Conservation (phyloP, 2,888 invertebrate genomes). For the Andricus quercusramuli region DNA sequence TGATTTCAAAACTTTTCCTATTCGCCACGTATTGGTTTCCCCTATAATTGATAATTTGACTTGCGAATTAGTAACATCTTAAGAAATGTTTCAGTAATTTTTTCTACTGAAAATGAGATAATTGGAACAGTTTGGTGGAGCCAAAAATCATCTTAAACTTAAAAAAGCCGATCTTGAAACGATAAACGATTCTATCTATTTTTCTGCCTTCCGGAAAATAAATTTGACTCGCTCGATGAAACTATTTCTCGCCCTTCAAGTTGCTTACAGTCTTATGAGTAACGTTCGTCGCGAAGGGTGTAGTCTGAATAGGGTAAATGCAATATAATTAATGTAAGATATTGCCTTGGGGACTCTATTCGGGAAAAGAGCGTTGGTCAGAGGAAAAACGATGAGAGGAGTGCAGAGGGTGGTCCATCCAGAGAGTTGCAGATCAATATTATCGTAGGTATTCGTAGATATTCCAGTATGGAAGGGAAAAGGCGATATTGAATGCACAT, state of each 20-base stretch:
- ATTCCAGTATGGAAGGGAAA: constrained; percentile 55
- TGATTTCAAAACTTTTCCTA: too few species aligned
- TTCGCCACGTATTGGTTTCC: too few species aligned
- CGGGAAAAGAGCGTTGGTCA: constrained; percentile 43
- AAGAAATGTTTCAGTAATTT: too few species aligned
- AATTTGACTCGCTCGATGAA: constrained; percentile 22
- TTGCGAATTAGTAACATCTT: too few species aligned
- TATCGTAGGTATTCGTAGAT: constrained; percentile 62
- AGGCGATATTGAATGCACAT: constrained; percentile 59
- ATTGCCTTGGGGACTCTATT: constrained; percentile 52
- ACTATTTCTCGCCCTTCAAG: constrained; percentile 30
- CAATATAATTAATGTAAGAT: constrained; percentile 65
- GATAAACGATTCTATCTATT: background rate
- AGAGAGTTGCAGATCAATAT: constrained; percentile 63
- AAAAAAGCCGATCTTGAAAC: background rate
- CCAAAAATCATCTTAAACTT: background rate
- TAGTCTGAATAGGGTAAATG: constrained; percentile 58
- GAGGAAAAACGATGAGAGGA: constrained; percentile 44
- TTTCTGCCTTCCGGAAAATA: background rate
- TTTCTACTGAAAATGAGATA: too few species aligned
- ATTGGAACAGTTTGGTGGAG: too few species aligned
- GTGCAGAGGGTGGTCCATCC: constrained; percentile 54
- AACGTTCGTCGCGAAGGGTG: constrained; percentile 45
- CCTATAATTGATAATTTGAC: too few species aligned
- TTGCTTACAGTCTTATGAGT: constrained; percentile 43